Evolutionary conservation across 2,797 vertebrate species (phyloP).

Genomic region (Anisognathus igniventris): DNA sequence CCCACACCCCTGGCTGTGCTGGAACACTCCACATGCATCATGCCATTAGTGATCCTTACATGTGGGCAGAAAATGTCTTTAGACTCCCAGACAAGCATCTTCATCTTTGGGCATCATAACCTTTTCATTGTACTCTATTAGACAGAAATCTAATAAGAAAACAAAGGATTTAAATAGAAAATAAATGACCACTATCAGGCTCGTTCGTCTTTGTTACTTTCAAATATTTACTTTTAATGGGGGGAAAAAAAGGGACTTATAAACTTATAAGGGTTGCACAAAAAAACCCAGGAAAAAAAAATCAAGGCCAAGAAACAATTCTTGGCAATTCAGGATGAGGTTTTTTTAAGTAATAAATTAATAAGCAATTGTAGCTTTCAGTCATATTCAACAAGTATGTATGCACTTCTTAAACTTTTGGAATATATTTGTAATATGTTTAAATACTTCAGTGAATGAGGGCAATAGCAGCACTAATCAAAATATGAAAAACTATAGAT

Average conservation of each 20-base stretch:
- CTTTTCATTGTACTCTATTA: not conserved
- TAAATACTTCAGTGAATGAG: not conserved
- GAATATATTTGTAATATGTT: not conserved
- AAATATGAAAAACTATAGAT: not conserved
- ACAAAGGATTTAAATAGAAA: not conserved
- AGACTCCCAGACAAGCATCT: not conserved
- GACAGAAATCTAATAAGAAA: not conserved
- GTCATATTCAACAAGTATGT: not conserved
- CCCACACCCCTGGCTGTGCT: not conserved
- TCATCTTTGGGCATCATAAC: not conserved
- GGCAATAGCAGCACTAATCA: not conserved
- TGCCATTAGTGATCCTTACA: not conserved
- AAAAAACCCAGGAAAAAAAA: not conserved
- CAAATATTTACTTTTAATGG: not conserved
- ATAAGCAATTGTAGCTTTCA: not conserved
- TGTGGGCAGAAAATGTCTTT: not conserved
- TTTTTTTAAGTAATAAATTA: not conserved
- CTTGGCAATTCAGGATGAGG: not conserved
- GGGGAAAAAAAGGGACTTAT: fast-evolving
- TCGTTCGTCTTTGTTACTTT: not conserved
- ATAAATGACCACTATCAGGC: not conserved
- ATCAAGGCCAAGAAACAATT: not conserved
- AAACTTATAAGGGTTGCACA: not conserved
- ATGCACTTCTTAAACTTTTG: not conserved
- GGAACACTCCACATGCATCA: fast-evolving